Percentiles rank a stretch among this genome's conserved stretches.
phyloP scores from a whole-genome alignment of 92 coral and sea anemone species.

The Bergia puertoricense region DNA sequence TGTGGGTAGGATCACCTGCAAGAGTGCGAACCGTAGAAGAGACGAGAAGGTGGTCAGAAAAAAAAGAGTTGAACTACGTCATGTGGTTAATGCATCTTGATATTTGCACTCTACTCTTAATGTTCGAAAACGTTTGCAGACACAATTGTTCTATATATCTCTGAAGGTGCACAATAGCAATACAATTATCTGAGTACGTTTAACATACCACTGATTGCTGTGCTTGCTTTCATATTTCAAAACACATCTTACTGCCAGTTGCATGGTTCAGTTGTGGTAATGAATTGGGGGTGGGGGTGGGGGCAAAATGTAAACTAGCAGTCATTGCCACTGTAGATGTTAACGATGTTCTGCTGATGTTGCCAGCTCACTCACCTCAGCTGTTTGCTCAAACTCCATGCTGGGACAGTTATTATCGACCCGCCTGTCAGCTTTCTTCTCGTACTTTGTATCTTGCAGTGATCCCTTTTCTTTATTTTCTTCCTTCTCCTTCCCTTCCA shows the following conservation, averaged over 20 bases:
- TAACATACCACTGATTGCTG: too few relatives aligned
- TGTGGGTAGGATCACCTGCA: constrained; percentile 81
- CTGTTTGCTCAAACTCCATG: constrained; percentile 78
- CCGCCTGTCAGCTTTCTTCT: constrained; percentile 69
- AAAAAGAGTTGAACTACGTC: neutral
- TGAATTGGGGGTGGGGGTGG: too few relatives aligned
- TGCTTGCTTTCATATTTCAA: too few relatives aligned
- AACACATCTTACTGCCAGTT: too few relatives aligned
- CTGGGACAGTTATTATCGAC: constrained; percentile 87
- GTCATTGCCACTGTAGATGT: neutral
- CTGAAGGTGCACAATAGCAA: neutral
- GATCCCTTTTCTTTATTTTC: constrained; percentile 36
- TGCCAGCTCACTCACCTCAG: constrained; percentile 63
- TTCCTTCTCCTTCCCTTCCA: constrained; percentile 40
- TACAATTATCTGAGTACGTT: too few relatives aligned
- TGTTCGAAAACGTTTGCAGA: too few relatives aligned
- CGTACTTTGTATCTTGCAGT: constrained; percentile 49
- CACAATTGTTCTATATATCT: neutral
- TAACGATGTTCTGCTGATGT: neutral
- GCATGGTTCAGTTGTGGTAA: too few relatives aligned
- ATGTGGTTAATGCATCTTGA: neutral
- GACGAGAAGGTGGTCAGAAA: neutral
- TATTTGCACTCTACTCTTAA: too few relatives aligned
- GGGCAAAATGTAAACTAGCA: neutral
- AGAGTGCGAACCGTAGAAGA: constrained; percentile 2